Base-by-base conservation (phyloP, 2,888 invertebrate genomes). In the Matsumyia berberina region DNA sequence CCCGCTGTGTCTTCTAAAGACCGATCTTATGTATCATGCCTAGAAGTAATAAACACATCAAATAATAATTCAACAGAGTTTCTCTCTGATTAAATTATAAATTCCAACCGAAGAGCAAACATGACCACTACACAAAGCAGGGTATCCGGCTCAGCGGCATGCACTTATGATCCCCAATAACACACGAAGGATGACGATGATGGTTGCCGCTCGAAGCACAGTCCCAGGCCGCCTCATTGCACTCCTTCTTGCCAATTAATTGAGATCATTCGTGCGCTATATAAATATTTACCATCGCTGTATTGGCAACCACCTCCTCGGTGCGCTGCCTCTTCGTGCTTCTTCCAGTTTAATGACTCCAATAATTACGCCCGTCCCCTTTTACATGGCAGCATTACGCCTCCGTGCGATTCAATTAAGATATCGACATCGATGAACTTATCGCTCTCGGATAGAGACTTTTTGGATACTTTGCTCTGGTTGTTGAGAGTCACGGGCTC, bases 341-440 rank as follows among this genome's bases (percentile, higher is more conserved):
- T 72, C 51, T 62, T 73, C 55, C 78, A 73, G 78, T 83, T 83
- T 83, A 79, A 83, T 83, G 83, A 83, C 78, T 83, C 58, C 79
- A 79, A 79, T 83, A 83, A 83, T 83, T 83, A 73, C 60, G 73
- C 73, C 83, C 79, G 83, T 83, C 83, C 83, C 73, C 83, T 62
- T 67, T 78, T 78, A 79, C 83, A 83, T 83, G 83, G 79, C 83
- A 83, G 67, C 78, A 79, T 79, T 83, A 83, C 83, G 83, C 83
- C 83, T 83, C 83, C 78, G 83, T 83, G 78, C 78, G 83, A 83
- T 83, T 83, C 78, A 83, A 83, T 83, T 83, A 83, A 83, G 83
- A 83, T 83, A 83, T 83, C 83, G 83, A 83, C 83, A 73, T 78
- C 83, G 78, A 79, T 73, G 83, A 83, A 74, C 78, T 83, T 73